phyloP scores from a whole-genome alignment of 2,888 invertebrate species.

The Cryptus viduatorius region DNA sequence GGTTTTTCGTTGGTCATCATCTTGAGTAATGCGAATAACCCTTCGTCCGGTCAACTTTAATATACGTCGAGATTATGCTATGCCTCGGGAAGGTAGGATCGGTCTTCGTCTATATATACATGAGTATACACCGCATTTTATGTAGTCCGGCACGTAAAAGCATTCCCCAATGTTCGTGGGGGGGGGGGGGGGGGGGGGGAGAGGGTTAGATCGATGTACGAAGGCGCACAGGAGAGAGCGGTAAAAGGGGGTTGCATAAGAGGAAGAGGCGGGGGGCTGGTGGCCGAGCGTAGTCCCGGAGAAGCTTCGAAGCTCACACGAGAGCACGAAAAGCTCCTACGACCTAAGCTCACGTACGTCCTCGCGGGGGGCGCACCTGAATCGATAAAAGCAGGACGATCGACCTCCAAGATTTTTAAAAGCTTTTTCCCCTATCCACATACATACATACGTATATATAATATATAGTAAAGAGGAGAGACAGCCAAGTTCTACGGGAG shows the following conservation, averaged over 20 bases:
- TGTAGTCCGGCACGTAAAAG: constrained; percentile 40
- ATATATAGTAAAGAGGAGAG: constrained; percentile 22
- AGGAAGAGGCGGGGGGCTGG: constrained; percentile 1
- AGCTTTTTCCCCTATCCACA: constrained; percentile 48
- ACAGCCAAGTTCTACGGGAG: constrained; percentile 30
- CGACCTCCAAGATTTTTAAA: constrained; percentile 67
- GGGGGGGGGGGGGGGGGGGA: neutral
- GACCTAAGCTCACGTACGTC: constrained; percentile 40
- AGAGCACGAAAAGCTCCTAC: constrained; percentile 39
- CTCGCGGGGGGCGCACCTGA: constrained; percentile 29
- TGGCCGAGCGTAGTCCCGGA: constrained; percentile 31
- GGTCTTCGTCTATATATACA: constrained; percentile 17
- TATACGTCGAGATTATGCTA: constrained; percentile 34
- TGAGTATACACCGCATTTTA: constrained; percentile 36
- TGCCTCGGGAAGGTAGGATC: neutral
- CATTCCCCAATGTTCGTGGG: constrained; percentile 42
- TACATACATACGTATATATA: constrained; percentile 43
- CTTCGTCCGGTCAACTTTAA: constrained; percentile 9
- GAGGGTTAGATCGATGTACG: constrained; percentile 41
- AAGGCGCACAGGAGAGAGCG: constrained; percentile 6
- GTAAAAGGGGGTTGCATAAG: constrained; percentile 36
- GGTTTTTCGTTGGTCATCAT: neutral
- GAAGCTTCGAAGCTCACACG: constrained; percentile 36
- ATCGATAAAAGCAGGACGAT: constrained; percentile 63
- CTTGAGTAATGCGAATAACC: neutral